Evolutionary conservation across 2,113 vertebrate species (phyloP), one percentile per base, ranked within the genome.

Genomic region (Calyptommatus sinebrachiatus): DNA sequence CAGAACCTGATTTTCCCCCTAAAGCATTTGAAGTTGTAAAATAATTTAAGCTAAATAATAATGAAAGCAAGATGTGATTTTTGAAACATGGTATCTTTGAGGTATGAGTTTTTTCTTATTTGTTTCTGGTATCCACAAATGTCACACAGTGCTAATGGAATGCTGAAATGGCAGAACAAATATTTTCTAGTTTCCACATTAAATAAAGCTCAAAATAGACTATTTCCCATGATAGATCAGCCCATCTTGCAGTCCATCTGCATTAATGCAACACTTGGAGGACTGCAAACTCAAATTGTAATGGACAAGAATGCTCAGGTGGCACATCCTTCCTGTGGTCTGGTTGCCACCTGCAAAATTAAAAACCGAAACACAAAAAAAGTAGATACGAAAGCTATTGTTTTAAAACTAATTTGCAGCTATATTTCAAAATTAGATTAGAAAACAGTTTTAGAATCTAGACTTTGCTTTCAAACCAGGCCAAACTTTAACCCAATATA

Each of bases 381-480:
- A 61, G 12, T 68, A 35, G 53, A 12, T 20, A 70, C 8, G 20
- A 70, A 81, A 70, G 22, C 48, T 76, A 61, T 22, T 35, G 24
- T 7, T 62, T 8, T 69, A 70, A 50, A 12, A 28, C 24, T 72
- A 22, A 80, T 70, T 61, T 81, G 65, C 35, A 70, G 22, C 31
- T 76, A 75, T 65, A 28, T 72, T 79, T 18, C 48, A 62, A 46
- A 72, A 82, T 82, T 87, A 86, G 46, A 75, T 89, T 78, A 88
- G n/a, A 91, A 80, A 76, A 85, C 80, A 73, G 31, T 76, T 82
- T 86, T 87, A 82, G 79, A 88, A 89, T 84, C 86, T 80, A 69
- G 71, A 61, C 77, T 82, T 81, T 66, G 71, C 60, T 10, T 85
- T 88, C 70, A 91, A 89, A 2, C 45, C 28, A 73, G 62, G 89